Base-by-base conservation (phyloP, 2,888 invertebrate species). In the Operophtera brumata region DNA sequence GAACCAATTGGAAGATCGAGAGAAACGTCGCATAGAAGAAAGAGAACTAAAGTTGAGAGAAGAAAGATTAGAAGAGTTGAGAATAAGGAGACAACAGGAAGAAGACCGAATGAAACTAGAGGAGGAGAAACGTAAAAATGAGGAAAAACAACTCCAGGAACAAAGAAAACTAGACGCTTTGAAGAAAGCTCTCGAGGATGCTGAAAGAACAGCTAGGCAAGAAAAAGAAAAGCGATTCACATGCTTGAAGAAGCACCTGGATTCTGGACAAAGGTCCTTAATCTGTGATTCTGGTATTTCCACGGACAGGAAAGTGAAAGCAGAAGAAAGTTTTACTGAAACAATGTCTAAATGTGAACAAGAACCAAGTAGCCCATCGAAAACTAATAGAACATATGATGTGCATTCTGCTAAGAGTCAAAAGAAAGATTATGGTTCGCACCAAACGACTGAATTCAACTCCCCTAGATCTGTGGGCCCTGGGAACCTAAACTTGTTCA, bases 1-100 rank as follows among this genome's bases (percentile, higher is more conserved):
- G 66, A 93, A 94, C 74, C 97, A 97, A 79, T 89, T 97, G 47
- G 95, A 96, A 75, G 97, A 97, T 73, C 92, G 95, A 40, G 96
- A 97, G 71, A 91, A 93, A 68, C 90, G 92, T 47, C 92, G 95
- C 10, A 93, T 93, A 69, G 94, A 95, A 79, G 97, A 97, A 77
- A 92, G 93, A 61, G 95, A 96, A 73, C 90, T 91, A 47, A 92
- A 93, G 62, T 82, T 94, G 60, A 91, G 91, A 69, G 96, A 97
- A 79, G 97, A 98, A 78, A 90, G 92, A 64, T 91, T 95, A 62
- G 97, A 97, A 79, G 97, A 97, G 72, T 90, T 94, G 60, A 91
- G 96, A 57, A 91, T 97, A 57, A 92, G 92, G 61, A 91, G 93
- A 39, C 96, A 97, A 74, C 92, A 94, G 70, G 94, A 94, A 82